Conservation (phyloP, 2,113 vertebrate species). For the Erpornis zantholeuca region DNA sequence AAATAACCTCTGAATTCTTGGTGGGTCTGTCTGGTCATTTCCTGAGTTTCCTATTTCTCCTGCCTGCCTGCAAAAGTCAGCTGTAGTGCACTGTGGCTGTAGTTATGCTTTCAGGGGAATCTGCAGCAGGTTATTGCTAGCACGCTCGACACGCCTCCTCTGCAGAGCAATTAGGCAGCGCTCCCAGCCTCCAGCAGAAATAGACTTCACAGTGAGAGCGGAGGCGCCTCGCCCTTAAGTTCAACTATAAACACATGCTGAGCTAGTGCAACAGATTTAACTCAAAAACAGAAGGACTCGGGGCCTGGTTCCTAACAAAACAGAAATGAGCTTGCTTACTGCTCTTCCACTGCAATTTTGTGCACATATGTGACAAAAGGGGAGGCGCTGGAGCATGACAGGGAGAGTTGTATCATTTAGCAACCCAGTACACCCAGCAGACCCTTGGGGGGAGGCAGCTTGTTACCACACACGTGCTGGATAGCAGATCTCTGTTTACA, state of each 20-base stretch:
- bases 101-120: background rate
- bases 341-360: background rate
- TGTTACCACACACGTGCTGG: background rate
- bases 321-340: background rate
- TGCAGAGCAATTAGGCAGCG: slow-evolving; percentile 36
- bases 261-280: background rate
- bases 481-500: background rate
- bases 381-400: background rate
- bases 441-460: background rate
- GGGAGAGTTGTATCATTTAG: background rate
- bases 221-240: background rate
- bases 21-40: background rate
- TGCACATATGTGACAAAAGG: background rate
- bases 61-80: background rate
- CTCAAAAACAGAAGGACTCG: background rate
- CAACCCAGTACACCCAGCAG: background rate
- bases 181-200: background rate
- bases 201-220: background rate
- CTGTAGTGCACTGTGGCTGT: background rate
- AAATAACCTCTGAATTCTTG: background rate
- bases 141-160: background rate
- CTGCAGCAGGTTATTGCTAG: background rate
- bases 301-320: background rate
- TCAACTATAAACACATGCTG: background rate
- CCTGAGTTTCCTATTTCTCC: background rate